Conservation (phyloP, 2,113 vertebrate species). For the Serranochromis macrocephalus region DNA sequence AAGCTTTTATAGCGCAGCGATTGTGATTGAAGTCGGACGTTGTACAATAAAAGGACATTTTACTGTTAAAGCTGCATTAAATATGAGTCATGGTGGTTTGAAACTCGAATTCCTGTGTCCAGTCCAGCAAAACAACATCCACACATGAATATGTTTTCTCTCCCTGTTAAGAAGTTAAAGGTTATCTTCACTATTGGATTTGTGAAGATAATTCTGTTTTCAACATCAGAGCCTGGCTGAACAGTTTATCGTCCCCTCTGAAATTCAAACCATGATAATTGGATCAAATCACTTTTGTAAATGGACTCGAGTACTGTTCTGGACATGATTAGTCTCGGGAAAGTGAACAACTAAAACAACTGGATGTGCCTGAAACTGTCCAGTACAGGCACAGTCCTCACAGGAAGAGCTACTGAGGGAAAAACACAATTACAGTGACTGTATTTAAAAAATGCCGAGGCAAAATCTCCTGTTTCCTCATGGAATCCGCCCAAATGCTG, state of each 20-base stretch:
- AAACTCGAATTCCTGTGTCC: background rate
- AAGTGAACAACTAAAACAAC: background rate
- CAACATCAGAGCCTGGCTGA: background rate
- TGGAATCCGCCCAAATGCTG: background rate
- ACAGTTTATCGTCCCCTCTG: background rate
- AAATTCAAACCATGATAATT: conserved; percentile 11
- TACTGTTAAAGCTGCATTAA: background rate
- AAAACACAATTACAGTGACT: background rate
- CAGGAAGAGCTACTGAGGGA: background rate
- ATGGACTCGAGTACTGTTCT: conserved; percentile 8
- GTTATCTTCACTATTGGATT: background rate
- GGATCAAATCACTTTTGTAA: background rate
- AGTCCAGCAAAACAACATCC: background rate
- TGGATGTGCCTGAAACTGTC: background rate
- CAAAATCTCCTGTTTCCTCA: background rate
- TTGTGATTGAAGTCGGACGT: background rate
- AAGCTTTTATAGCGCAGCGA: background rate
- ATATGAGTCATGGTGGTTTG: background rate
- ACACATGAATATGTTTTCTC: background rate
- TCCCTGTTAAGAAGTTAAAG: background rate
- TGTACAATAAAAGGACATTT: background rate
- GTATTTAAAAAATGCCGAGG: background rate
- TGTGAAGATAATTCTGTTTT: background rate
- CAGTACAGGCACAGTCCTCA: background rate
- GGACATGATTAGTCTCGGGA: background rate